Base-by-base conservation (phyloP, 2,113 vertebrate genomes). In the Halichoeres trimaculatus region DNA sequence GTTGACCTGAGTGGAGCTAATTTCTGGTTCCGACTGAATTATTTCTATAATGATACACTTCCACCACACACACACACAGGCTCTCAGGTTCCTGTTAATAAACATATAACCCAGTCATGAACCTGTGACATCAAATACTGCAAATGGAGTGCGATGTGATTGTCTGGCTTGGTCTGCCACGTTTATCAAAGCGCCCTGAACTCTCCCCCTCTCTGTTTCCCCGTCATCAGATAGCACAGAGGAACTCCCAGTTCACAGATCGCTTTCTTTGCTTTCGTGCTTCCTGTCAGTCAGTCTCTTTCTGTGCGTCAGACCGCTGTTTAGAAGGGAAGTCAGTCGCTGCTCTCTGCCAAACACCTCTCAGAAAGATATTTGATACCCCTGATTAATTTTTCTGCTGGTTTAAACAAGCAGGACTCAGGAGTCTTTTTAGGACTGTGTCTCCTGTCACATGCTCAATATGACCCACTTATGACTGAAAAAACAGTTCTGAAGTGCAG, bases 321-420 rank as follows among this genome's bases (percentile, higher is more conserved):
- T 78, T 59, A 52, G 59, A 58, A 61, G 71, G 76, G 78, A 88
- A 85, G 73, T 86, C 76, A 72, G 78, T n/a, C 78, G 55, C 65
- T 40, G 17, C 58, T 50, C 64, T 72, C 70, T 77, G 75, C 85
- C 90, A 86, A 89, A 84, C 54, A 69, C 73, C 58, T 79, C 73
- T 81, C 80, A 74, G 67, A 58, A 19, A 76, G 80, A 85, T 59
- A 91, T 81, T 41, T 70, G 80, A 91, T 85, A 85, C 56, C 0
- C 52, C 61, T 54, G 57, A 76, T 83, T 76, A 57, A 40, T 43
- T 63, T 52, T 65, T 41, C 71, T 54, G 68, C 16, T 1, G 55
- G 10, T 45, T 19, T 45, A 4, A 59, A 65, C 47, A 63, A 7
- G 14, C 17, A 7, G 16, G 17, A 16, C 43, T 45, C 43, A 45